phyloP scores from a whole-genome alignment of 2,797 vertebrate species.

The Pseudotriccus pelzelni region DNA sequence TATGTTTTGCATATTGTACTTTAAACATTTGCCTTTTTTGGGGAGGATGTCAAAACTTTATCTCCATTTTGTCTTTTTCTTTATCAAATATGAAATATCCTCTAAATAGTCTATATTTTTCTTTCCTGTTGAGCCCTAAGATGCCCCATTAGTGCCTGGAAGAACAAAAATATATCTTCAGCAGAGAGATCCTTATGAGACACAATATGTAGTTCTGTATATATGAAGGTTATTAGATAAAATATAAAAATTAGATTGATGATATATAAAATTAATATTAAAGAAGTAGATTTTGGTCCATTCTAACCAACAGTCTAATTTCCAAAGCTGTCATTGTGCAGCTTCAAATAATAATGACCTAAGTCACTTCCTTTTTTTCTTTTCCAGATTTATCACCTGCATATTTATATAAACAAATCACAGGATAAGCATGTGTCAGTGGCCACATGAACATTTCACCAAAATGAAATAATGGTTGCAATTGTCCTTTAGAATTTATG shows the following conservation, averaged over 20 bases:
- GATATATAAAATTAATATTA: not conserved
- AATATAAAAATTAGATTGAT: not conserved
- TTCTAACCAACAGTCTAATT: not conserved
- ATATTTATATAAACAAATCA: not conserved
- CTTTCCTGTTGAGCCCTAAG: not conserved
- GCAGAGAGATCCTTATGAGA: not conserved
- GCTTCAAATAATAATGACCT: not conserved
- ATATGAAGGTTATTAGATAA: not conserved
- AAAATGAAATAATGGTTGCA: not conserved
- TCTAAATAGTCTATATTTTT: not conserved
- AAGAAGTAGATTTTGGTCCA: not conserved
- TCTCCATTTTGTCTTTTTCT: not conserved
- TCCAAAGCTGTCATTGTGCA: not conserved
- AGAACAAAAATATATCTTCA: not conserved
- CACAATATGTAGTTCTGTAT: not conserved
- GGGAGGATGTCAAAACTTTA: not conserved
- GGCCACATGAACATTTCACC: not conserved
- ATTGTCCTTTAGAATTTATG: not conserved
- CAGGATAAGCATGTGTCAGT: not conserved
- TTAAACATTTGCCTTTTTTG: not conserved
- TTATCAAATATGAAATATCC: fast-evolving
- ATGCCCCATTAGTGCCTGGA: fast-evolving
- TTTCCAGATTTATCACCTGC: not conserved
- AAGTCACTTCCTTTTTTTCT: not conserved
- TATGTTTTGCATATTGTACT: not conserved